Conservation (phyloP, 2,888 invertebrate genomes). For the Villa cingulata region DNA sequence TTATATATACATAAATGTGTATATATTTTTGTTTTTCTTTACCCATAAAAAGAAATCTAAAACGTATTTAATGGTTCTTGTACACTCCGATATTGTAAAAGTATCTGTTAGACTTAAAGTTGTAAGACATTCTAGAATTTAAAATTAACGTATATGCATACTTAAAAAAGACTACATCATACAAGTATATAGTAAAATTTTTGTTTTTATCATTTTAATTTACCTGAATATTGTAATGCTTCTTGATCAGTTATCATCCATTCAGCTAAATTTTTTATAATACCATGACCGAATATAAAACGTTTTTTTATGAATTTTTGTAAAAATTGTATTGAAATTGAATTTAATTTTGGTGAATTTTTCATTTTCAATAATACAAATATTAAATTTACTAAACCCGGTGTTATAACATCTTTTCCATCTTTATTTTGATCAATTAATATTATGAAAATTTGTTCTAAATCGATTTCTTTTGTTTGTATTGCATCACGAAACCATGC, state of each 20-base stretch:
- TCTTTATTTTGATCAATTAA: conserved; percentile 34
- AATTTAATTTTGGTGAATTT: conserved; percentile 27
- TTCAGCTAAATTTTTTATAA: conserved; percentile 42
- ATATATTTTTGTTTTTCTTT: conserved; percentile 5
- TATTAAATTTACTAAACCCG: conserved; percentile 40
- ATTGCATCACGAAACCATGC: conserved; percentile 42
- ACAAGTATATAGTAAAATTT: neutral
- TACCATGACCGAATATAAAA: conserved; percentile 39
- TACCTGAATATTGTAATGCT: conserved; percentile 45
- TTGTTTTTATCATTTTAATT: conserved; percentile 3
- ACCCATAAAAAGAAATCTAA: conserved; percentile 32
- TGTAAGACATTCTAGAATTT: conserved; percentile 27
- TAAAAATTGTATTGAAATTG: conserved; percentile 43
- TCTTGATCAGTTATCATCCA: conserved; percentile 43
- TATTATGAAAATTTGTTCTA: conserved; percentile 27
- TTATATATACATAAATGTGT: neutral
- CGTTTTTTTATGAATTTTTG: conserved; percentile 45
- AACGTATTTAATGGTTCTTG: conserved; percentile 28
- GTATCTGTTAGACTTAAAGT: conserved; percentile 31
- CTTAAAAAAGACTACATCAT: neutral
- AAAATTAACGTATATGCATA: no score
- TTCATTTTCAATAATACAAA: conserved; percentile 37
- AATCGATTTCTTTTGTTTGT: conserved; percentile 24
- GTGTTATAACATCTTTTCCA: conserved; percentile 34
- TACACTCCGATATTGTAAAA: conserved; percentile 32